phyloP scores from a whole-genome alignment of 2,888 invertebrate genomes.

The Dexiosoma caninum region DNA sequence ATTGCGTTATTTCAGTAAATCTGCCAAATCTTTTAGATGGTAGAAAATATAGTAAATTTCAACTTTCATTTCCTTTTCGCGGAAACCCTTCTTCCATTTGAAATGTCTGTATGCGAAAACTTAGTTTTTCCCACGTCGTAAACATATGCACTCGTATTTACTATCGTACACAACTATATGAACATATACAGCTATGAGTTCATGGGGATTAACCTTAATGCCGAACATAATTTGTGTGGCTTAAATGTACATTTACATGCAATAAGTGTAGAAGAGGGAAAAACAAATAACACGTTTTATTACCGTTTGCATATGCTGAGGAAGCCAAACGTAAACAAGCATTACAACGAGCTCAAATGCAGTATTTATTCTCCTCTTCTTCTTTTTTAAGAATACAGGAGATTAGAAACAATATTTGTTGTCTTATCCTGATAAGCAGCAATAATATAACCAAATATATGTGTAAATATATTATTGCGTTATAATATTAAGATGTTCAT shows the following conservation, averaged over 20 bases:
- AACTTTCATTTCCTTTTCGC: constrained; percentile 9
- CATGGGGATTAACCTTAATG: constrained; percentile 54
- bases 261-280: not conserved
- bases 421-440: not conserved
- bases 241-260: constrained; percentile 36
- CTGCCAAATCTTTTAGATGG: no score
- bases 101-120: no score
- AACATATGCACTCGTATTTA: not conserved
- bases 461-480: not conserved
- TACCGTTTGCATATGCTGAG: not conserved
- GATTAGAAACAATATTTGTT: constrained; percentile 23
- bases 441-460: not conserved
- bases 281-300: constrained; percentile 1
- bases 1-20: no score
- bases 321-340: not conserved
- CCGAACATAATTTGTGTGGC: constrained; percentile 54
- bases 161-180: no score
- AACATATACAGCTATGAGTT: constrained; percentile 17
- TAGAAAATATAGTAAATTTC: not conserved
- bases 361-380: not conserved
- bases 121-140: not conserved
- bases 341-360: not conserved
- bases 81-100: constrained; percentile 17
- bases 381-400: not conserved
- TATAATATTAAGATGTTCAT: not conserved